phyloP scores from a whole-genome alignment of 1,140 invertebrate species.

The Drosophila lacertosa region DNA sequence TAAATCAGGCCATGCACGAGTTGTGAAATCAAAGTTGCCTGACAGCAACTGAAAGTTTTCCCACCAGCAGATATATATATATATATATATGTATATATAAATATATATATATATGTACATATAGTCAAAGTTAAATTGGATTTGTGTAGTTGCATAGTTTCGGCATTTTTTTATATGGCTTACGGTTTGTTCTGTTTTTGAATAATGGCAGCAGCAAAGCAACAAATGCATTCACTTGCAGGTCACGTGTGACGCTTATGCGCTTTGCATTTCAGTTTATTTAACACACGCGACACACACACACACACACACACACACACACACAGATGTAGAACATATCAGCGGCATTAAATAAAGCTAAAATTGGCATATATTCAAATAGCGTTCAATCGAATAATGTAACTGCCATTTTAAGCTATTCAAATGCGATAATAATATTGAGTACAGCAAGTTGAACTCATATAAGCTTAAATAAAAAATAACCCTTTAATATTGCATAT shows the following conservation, averaged over 20 bases:
- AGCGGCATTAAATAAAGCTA: conserved; percentile 21
- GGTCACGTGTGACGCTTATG: conserved; percentile 56
- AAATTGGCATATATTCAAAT: conserved; percentile 39
- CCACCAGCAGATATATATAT: conserved; percentile 13
- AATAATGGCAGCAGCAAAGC: not conserved
- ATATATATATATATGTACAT: not conserved
- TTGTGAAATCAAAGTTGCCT: conserved; percentile 66
- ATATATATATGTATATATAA: not conserved
- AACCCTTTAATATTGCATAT: too few relatives aligned
- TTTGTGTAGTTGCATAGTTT: conserved; percentile 44
- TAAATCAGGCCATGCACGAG: conserved; percentile 73
- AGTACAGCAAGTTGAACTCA: not conserved
- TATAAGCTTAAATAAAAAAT: too few relatives aligned
- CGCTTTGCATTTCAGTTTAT: conserved; percentile 55
- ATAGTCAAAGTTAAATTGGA: conserved; percentile 66
- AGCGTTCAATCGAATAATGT: conserved; percentile 27
- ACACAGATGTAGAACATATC: conserved; percentile 3
- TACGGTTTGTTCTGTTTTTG: conserved; percentile 1
- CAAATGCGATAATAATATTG: not conserved
- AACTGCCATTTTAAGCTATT: not conserved
- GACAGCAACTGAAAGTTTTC: conserved; percentile 54
- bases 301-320: not conserved
- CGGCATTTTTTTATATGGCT: conserved; percentile 2
- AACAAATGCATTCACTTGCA: conserved; percentile 52
- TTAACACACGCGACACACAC: conserved; percentile 35